These are phyloP conservation scores for Pseudanteris insignis DNA, from an alignment of 2,888 invertebrate species.

Conservation along the genomic window DNA sequence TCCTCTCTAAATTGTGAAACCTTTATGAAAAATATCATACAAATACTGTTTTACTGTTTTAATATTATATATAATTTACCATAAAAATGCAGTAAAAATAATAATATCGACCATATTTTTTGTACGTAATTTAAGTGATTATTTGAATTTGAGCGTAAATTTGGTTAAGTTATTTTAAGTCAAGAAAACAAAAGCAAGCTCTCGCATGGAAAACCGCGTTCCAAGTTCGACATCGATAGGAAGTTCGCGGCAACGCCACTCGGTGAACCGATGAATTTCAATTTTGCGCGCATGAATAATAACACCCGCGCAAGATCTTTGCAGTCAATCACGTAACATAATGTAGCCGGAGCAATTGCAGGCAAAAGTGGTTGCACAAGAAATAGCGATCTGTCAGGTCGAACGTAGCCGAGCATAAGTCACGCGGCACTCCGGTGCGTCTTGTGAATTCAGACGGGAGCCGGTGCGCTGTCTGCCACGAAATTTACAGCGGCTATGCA, in stretches of 20 bases:
- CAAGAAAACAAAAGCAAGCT: no score
- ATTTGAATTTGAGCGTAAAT: constrained; percentile 12
- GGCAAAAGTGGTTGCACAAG: constrained; percentile 41
- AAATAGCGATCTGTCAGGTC: constrained; percentile 40
- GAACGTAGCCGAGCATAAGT: constrained; percentile 43
- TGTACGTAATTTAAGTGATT: no score
- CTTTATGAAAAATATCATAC: no score
- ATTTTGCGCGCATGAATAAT: constrained; percentile 39
- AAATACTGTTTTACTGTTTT: no score
- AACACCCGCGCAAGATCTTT: constrained; percentile 31
- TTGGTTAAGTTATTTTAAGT: no score
- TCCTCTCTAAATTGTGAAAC: no score
- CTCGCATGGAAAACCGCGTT: no score
- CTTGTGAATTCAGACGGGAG: constrained; percentile 38
- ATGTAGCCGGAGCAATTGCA: constrained; percentile 42
- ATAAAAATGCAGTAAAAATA: no score
- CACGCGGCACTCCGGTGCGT: constrained; percentile 32
- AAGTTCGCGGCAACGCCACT: constrained; percentile 18
- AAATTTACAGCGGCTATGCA: constrained; percentile 40
- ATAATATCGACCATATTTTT: no score
- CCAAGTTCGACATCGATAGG: constrained; percentile 7
- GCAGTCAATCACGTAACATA: constrained; percentile 41
- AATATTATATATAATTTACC: no score
- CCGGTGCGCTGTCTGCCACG: constrained; percentile 31
- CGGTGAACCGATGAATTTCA: constrained; percentile 40